Evolutionary conservation across 2,113 vertebrate genomes (phyloP), one percentile per base, ranked within the genome.

Genomic region (Solenodon paradoxus): DNA sequence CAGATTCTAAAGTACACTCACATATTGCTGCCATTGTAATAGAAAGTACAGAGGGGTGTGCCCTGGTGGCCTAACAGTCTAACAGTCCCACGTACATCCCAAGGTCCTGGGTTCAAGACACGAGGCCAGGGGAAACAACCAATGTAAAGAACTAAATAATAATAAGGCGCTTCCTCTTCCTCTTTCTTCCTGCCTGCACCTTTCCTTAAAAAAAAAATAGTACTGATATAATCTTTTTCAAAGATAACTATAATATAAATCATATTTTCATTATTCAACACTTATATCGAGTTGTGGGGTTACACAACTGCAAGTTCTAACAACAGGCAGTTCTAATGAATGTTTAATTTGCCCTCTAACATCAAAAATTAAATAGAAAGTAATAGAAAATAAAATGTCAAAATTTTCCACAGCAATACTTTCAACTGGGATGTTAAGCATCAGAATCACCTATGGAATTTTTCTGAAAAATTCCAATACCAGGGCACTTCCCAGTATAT

Each of bases 301-400:
- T 92, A 55, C 16, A 59, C 26, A 90, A 87, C 40, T 49, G 19
- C 8, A 83, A 88, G 3, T n/a, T 86, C 61, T 83, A 74, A 12
- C 59, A 80, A 81, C 30, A 66, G 24, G 26, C 26, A 68, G 45
- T 75, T 72, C 55, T 64, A 83, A 83, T 57, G 22, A 77, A 87
- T 55, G 63, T 7, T 78, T 87, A 63, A 82, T 57, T 22, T 90
- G 59, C 11, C 11, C 26, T 69, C 22, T 69, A 81, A 11, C 57
- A 51, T 20, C 22, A 63, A 90, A 9, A 94, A 38, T 75, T 77
- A 87, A 77, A 19, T 40, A 88, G 38, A 71, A n/a, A n/a, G n/a
- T n/a, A n/a, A n/a, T n/a, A n/a, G n/a, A n/a, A 95, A 45, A 85
- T 55, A 75, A 77, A 94, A 81, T 75, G 40, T 19, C 38, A 86